Conservation (phyloP, 1,140 invertebrate genomes). For the Delia radicum region DNA sequence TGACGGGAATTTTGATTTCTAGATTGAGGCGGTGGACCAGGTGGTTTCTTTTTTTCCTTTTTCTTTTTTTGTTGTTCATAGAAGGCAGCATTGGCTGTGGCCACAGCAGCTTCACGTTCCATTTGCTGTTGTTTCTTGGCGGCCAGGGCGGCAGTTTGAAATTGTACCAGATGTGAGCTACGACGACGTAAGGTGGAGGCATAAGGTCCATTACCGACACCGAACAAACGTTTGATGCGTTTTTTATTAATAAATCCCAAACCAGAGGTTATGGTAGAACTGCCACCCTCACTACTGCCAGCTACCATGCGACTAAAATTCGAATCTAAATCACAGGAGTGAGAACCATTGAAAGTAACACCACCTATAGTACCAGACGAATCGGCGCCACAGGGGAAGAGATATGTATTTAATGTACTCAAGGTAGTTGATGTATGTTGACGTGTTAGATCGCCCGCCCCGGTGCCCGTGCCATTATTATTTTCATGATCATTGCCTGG, state of each 20-base stretch:
- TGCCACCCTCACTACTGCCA: conserved; percentile 31
- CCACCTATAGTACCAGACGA: conserved; percentile 43
- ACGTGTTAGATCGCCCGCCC: conserved; percentile 26
- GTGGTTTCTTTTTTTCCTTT: conserved; percentile 48
- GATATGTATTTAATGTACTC: conserved; percentile 53
- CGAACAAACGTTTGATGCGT: conserved; percentile 44
- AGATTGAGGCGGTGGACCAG: conserved; percentile 44
- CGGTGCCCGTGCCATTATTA: background rate
- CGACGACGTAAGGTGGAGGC: conserved; percentile 35
- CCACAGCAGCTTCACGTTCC: conserved; percentile 47
- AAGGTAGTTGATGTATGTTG: conserved; percentile 44
- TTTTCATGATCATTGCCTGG: conserved; percentile 6
- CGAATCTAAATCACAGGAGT: conserved; percentile 49
- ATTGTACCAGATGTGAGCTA: conserved; percentile 46
- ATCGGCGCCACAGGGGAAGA: conserved; percentile 47
- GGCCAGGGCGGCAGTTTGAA: conserved; percentile 33
- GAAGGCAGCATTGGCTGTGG: conserved; percentile 46
- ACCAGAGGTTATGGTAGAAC: conserved; percentile 41
- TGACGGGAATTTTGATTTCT: conserved; percentile 44
- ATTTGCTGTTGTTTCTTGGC: conserved; percentile 43
- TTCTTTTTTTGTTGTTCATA: conserved; percentile 38
- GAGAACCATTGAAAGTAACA: conserved; percentile 38
- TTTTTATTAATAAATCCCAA: conserved; percentile 49
- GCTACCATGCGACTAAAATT: conserved; percentile 53
- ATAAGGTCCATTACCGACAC: conserved; percentile 34